Conservation (phyloP, 2,888 invertebrate genomes). For the Malachius bipustulatus region DNA sequence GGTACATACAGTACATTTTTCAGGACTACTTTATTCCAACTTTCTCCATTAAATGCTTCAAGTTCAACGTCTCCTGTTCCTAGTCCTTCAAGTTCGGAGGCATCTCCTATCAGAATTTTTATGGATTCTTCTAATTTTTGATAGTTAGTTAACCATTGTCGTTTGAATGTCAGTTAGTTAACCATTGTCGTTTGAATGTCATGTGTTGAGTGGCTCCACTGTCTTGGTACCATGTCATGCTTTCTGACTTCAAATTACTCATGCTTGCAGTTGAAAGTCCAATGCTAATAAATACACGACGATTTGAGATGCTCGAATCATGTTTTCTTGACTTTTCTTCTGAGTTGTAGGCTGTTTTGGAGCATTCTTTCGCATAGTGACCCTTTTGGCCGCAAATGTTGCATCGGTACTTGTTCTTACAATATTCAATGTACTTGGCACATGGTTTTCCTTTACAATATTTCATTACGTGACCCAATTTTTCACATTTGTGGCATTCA, state of each 20-base stretch:
- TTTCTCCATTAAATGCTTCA: constrained; percentile 21
- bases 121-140: constrained; percentile 10
- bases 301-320: background rate
- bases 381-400: constrained; percentile 11
- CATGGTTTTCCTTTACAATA: constrained; percentile 9
- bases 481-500: constrained; percentile 8
- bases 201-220: constrained; percentile 14
- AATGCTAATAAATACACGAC: constrained; percentile 10
- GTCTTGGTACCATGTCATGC: constrained; percentile 8
- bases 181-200: constrained; percentile 11
- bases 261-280: constrained; percentile 9
- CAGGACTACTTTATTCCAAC: constrained; percentile 17
- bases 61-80: constrained; percentile 19
- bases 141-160: constrained; percentile 20
- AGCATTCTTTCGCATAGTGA: constrained; percentile 14
- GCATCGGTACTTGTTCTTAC: constrained; percentile 11
- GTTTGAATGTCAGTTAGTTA: constrained; percentile 10
- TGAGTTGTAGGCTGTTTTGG: no score
- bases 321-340: background rate
- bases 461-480: constrained; percentile 9
- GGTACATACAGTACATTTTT: constrained; percentile 20
- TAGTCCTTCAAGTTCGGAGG: constrained; percentile 19
- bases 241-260: constrained; percentile 2
- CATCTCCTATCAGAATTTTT: constrained; percentile 17
- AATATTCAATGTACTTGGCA: constrained; percentile 10